phyloP scores from a whole-genome alignment of 1,140 invertebrate species.

The Aphis gossypii region DNA sequence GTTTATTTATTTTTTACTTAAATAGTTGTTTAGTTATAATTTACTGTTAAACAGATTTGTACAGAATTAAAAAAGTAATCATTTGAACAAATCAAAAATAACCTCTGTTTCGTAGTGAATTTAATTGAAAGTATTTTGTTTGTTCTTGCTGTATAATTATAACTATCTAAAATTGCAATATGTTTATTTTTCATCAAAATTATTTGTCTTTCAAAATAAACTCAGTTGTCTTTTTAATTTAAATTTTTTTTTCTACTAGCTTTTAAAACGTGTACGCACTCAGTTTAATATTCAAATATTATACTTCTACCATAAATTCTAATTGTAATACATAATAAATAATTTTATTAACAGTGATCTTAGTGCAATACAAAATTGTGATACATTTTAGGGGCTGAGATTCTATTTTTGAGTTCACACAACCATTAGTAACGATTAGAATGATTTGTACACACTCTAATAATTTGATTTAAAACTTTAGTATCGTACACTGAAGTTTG shows the following conservation, averaged over 20 bases:
- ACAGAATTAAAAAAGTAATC: not conserved
- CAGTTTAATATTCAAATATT: not conserved
- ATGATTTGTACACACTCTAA: not conserved
- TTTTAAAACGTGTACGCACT: not conserved
- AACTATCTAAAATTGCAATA: not conserved
- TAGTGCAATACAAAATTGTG: not conserved
- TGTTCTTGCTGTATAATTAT: not conserved
- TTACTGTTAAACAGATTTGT: not conserved
- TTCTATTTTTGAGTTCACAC: not conserved
- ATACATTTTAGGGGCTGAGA: not conserved
- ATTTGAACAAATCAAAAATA: not conserved
- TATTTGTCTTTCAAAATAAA: not conserved
- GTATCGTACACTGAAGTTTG: not conserved
- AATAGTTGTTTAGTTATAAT: not conserved
- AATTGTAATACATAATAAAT: not conserved
- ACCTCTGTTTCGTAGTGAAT: not conserved
- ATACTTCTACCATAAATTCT: not conserved
- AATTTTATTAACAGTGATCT: not conserved
- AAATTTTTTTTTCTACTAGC: not conserved
- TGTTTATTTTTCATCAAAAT: not conserved
- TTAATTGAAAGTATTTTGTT: not conserved
- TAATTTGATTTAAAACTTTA: constrained; percentile 10
- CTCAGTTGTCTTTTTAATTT: not conserved
- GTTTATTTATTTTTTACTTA: not conserved
- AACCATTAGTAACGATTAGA: not conserved